Evolutionary conservation across 2,113 vertebrate species (phyloP), one percentile per base, ranked within the genome.

Genomic region (Pycnonotus jocosus): DNA sequence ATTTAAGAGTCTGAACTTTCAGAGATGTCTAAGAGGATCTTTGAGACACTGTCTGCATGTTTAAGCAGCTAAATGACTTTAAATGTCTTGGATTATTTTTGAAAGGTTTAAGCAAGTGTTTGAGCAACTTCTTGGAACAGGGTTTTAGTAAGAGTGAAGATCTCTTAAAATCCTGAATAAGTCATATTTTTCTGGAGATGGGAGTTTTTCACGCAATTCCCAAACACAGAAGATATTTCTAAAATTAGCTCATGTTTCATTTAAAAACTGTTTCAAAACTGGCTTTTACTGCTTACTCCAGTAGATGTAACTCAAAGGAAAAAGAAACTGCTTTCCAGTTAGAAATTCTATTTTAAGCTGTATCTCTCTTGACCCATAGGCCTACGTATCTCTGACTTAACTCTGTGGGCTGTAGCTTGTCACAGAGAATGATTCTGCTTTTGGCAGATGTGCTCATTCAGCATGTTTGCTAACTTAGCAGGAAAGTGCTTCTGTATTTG

Each of bases 281-380:
- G 86, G 54, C 95, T 96, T 97, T 96, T 96, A 93, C 91, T 88
- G 60, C 60, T 71, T 68, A 83, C 94, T 87, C 74, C 54, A 80
- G 87, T 91, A 97, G 95, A 89, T 95, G 95, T 78, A 93, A 97
- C 92, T 96, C 94, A 81, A 88, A 93, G 81, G 90, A 57, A 94
- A 86, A 97, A 95, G 33, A 88, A 97, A 89, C 61, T 90, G 77
- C 95, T 96, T 97, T 96, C 82, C 84, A 73, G 66, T 96, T 93
- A 95, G 95, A 95, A 97, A 91, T 97, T 97, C 93, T 95, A 60
- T 94, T 97, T 97, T 96, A 96, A 97, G 91, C 86, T 85, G 61
- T 96, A 96, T 90, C 82, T 97, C 88, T 90, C 94, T 91, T 97
- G 96, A 97, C 96, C 92, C 73, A 81, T 90, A 97, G 85, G 81